Percentiles rank a stretch among this genome's conserved stretches.
Conservation (phyloP, 2,797 vertebrate genomes). For the Sebastes nivosus region DNA sequence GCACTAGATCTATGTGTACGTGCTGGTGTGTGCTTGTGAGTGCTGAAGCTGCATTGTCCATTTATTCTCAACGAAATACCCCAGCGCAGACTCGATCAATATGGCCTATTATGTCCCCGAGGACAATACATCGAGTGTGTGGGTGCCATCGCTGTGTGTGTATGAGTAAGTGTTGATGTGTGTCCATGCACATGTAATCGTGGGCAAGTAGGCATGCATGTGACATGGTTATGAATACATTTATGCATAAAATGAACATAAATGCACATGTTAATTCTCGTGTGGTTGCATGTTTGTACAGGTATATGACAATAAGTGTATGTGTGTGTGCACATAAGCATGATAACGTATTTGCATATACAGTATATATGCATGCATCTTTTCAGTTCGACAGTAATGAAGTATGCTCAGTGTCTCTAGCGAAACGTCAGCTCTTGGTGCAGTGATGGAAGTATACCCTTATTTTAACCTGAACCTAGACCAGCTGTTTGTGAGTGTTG, state of each 20-base stretch:
- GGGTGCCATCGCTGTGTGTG: not conserved
- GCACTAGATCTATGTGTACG: not conserved
- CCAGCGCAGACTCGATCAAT: conserved; percentile 45
- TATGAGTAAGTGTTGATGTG: not conserved
- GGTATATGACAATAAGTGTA: not conserved
- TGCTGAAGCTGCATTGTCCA: conserved; percentile 41
- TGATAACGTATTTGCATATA: not conserved
- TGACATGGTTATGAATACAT: not conserved
- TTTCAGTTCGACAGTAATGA: not conserved
- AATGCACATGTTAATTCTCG: not conserved
- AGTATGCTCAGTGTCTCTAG: not conserved
- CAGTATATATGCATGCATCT: not conserved
- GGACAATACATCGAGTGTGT: conserved; percentile 41
- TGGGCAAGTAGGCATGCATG: not conserved
- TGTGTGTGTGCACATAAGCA: not conserved
- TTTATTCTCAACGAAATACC: conserved; percentile 51
- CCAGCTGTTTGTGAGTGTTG: conserved; percentile 2
- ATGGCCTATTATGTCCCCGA: conserved; percentile 40
- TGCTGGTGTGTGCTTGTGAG: not conserved
- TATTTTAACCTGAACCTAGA: not conserved
- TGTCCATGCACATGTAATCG: not conserved
- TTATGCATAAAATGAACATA: not conserved
- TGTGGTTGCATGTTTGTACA: not conserved
- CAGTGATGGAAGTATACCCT: not conserved
- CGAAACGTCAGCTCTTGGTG: not conserved